phyloP scores from a whole-genome alignment of 2,113 vertebrate species.

The Pelodiscus sinensis region DNA sequence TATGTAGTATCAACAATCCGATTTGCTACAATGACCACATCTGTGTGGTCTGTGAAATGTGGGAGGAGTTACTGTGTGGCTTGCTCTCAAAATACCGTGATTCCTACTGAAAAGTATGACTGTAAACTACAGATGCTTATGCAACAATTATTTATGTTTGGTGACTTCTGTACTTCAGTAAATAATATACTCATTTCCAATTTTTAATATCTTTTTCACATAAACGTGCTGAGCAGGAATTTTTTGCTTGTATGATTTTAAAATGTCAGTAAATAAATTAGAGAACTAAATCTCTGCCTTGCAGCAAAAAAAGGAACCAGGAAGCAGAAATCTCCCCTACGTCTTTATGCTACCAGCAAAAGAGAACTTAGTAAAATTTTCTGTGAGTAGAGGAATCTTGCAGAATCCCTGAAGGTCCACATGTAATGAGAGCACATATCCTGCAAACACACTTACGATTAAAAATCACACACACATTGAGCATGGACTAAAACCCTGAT shows the following conservation, averaged over 20 bases:
- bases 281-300: neutral
- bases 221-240: neutral
- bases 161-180: neutral
- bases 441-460: neutral
- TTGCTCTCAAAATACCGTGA: neutral
- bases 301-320: neutral
- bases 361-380: neutral
- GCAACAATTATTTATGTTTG: neutral
- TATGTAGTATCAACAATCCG: neutral
- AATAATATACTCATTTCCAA: neutral
- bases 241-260: neutral
- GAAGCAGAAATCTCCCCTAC: neutral
- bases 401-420: neutral
- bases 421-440: neutral
- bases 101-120: neutral
- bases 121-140: neutral
- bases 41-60: neutral
- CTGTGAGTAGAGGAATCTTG: neutral
- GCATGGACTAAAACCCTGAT: neutral
- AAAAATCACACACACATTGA: neutral
- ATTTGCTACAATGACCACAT: neutral
- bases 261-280: neutral
- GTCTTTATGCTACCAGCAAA: neutral
- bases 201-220: neutral
- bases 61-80: neutral